Base-by-base conservation (phyloP, 2,797 vertebrate species). In the Parambassis ranga region DNA sequence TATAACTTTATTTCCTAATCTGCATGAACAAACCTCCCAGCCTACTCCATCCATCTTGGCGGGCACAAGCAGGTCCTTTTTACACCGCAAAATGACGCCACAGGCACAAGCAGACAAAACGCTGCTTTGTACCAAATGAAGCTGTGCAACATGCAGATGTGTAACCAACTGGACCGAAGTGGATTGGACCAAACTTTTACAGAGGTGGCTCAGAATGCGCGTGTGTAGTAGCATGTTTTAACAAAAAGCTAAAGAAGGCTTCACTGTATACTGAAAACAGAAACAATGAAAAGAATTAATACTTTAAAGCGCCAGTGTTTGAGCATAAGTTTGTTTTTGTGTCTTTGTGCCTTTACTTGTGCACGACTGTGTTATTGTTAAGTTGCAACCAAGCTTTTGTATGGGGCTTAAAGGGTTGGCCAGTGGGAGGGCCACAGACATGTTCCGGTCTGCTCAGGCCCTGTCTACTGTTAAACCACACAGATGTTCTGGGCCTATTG, bases 401-500 rank as follows among this genome's bases (percentile, higher is more conserved):
- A 23, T 53, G 13, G 4, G 15, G 31, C 51, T 82, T 68, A 79
- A n/a, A 78, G 59, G 42, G 53, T 69, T 10, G 26, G 20, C 35
- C 77, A 43, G 76, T 73, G 55, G 87, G 90, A 87, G 81, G 78
- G 73, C 75, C 51, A 77, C 46, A 62, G 67, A 73, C 81, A 48
- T 85, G 84, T 89, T 88, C 85, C 56, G 68, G 85, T 86, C 50
- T 65, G 44, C 73, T 65, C 78, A 24, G 51, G 66, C 64, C 62
- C 50, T 56, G 65, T 64, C 61, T 67, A 75, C 84, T 69, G 68
- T 77, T 83, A 47, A 82, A 81, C 72, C 26, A 85, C 81, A 85
- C 78, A 87, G 81, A 87, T 84, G 87, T 84, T 80, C 56, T 24
- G 36, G 65, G 52, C 51, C 84, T 56, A 84, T 89, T 90, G 81